Percentiles rank a stretch among this genome's conserved stretches.
phyloP scores from a whole-genome alignment of 2,888 invertebrate genomes.

The Eustalomyia histrio region DNA sequence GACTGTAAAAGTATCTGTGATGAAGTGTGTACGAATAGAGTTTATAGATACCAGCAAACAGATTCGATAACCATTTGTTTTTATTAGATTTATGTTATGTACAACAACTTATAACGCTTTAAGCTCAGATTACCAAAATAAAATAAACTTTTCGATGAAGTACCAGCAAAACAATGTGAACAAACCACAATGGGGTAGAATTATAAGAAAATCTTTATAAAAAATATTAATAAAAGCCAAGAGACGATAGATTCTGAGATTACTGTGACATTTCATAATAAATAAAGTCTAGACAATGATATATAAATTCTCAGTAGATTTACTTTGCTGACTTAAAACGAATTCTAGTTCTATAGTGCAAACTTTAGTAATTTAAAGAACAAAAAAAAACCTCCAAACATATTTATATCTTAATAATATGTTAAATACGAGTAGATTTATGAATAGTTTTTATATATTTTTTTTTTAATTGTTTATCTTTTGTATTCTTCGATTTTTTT shows the following conservation, averaged over 20 bases:
- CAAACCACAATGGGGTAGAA: not conserved
- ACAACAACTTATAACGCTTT: slow-evolving; percentile 12
- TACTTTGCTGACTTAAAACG: too few relatives aligned
- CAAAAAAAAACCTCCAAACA: not conserved
- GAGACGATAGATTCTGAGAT: too few relatives aligned
- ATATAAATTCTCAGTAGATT: too few relatives aligned
- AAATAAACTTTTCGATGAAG: slow-evolving; percentile 7
- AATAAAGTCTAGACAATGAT: too few relatives aligned
- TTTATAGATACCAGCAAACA: not conserved
- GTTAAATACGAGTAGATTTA: slow-evolving; percentile 24
- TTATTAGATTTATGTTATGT: slow-evolving; percentile 23
- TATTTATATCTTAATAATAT: slow-evolving; percentile 36
- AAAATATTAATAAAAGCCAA: too few relatives aligned
- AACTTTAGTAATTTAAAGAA: slow-evolving; percentile 10
- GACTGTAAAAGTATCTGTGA: not conserved
- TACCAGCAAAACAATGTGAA: not conserved
- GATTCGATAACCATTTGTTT: slow-evolving; percentile 35
- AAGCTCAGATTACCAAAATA: slow-evolving; percentile 25
- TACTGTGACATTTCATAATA: too few relatives aligned
- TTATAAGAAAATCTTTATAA: too few relatives aligned
- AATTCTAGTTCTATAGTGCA: not conserved
- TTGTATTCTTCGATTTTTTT: slow-evolving; percentile 3
- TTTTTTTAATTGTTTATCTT: slow-evolving; percentile 15
- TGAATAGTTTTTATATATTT: slow-evolving; percentile 18
- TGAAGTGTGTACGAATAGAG: not conserved